Conservation (phyloP, 2,797 vertebrate genomes). For the Karalla daura region DNA sequence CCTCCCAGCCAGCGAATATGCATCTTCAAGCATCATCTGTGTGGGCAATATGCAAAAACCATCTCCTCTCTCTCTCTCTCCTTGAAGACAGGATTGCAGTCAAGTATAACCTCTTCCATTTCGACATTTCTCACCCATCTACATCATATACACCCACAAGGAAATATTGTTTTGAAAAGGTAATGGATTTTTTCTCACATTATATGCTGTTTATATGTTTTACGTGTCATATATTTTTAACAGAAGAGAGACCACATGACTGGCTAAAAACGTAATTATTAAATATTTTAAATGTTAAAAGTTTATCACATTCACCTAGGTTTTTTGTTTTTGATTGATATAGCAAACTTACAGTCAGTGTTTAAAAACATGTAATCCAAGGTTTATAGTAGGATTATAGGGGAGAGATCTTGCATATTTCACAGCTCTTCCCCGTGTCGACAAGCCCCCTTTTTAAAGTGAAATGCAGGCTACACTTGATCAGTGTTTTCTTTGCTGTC, state of each 20-base stretch:
- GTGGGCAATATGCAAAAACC: conserved; percentile 85
- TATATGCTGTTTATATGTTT: conserved; percentile 33
- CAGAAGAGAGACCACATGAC: conserved; percentile 32
- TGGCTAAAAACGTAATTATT: conserved; percentile 23
- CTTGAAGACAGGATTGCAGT: conserved; percentile 85
- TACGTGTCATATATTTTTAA: conserved; percentile 19
- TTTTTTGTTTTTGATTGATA: conserved; percentile 58
- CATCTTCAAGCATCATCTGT: conserved; percentile 85
- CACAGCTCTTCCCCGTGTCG: conserved; percentile 71
- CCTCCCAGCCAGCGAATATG: conserved; percentile 79
- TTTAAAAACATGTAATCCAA: conserved; percentile 82
- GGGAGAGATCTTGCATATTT: conserved; percentile 71
- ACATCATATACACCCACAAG: conserved; percentile 61
- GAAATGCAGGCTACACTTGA: conserved; percentile 58
- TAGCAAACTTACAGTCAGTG: conserved; percentile 79
- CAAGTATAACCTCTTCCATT: conserved; percentile 75
- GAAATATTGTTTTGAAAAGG: conserved; percentile 72
- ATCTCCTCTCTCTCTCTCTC: conserved; percentile 78
- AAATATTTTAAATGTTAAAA: conserved; percentile 27
- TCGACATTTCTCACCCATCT: conserved; percentile 68
- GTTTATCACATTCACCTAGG: conserved; percentile 21
- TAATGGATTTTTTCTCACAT: conserved; percentile 72
- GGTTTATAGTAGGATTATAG: conserved; percentile 68
- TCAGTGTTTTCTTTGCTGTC: conserved; percentile 81
- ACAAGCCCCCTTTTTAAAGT: conserved; percentile 59